Conservation (phyloP, 2,888 invertebrate species). For the Hydroisotoma schaefferi region DNA sequence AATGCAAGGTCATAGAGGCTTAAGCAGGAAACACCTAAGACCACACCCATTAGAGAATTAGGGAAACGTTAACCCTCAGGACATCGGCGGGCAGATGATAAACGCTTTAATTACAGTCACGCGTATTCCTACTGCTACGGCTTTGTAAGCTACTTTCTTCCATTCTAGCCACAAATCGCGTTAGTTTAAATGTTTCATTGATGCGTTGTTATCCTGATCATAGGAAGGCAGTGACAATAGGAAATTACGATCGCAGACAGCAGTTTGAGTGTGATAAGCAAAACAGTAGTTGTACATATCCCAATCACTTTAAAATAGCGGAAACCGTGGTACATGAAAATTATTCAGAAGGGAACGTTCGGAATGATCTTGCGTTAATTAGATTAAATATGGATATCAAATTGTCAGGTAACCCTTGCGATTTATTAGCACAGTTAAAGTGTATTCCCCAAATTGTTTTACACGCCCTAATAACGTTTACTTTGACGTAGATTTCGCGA, state of each 20-base stretch:
- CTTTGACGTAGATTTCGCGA: conserved; percentile 23
- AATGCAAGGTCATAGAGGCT: too few species aligned
- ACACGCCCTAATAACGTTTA: too few species aligned
- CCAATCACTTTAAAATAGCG: conserved; percentile 9
- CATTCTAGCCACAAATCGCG: too few species aligned
- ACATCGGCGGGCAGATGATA: too few species aligned
- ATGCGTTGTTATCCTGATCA: background rate
- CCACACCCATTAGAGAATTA: too few species aligned
- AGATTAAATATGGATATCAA: conserved; percentile 23
- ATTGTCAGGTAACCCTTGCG: conserved; percentile 30
- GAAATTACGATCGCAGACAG: conserved; percentile 18
- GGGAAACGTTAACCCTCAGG: too few species aligned
- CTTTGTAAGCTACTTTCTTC: conserved; percentile 1
- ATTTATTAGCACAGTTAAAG: too few species aligned
- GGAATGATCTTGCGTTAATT: conserved; percentile 34
- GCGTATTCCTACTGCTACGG: conserved; percentile 14
- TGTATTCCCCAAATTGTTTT: too few species aligned
- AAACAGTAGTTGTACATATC: background rate
- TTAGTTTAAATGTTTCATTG: background rate
- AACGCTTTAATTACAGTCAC: too few species aligned
- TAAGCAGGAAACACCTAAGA: too few species aligned
- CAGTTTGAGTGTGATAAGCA: conserved; percentile 16
- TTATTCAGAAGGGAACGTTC: conserved; percentile 30
- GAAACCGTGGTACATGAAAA: conserved; percentile 28
- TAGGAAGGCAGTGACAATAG: conserved; percentile 22